Conservation (phyloP, 2,797 vertebrate species). For the Vipera ursinii region DNA sequence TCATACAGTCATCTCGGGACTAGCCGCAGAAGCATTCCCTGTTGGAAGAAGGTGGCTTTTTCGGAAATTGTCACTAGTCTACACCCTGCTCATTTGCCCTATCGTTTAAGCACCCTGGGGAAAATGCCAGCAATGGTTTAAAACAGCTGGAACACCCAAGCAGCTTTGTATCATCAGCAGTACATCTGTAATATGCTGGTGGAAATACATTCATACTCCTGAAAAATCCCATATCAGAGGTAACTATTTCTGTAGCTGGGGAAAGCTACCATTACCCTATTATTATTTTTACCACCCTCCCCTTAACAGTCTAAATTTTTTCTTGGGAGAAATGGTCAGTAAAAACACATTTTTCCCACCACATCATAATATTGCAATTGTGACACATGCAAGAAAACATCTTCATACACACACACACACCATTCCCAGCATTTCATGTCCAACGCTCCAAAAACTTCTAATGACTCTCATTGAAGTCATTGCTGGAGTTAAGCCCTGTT, state of each 20-base stretch:
- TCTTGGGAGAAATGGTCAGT: neutral
- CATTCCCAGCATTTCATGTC: neutral
- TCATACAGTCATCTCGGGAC: neutral
- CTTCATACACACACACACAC: neutral
- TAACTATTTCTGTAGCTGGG: neutral
- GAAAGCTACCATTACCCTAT: neutral
- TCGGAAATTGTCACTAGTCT: neutral
- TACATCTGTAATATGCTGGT: neutral
- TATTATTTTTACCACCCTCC: neutral
- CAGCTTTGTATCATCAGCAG: neutral
- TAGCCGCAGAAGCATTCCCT: neutral
- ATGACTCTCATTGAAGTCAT: neutral
- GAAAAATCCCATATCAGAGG: neutral
- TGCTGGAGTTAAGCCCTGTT: neutral
- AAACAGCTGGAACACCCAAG: neutral
- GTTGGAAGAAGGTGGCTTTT: neutral
- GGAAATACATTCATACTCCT: neutral
- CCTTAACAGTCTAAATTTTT: neutral
- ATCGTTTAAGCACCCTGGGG: neutral
- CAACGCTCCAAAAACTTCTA: neutral
- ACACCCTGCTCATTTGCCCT: neutral
- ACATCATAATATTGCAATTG: neutral
- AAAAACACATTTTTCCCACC: neutral
- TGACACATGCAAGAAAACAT: neutral
- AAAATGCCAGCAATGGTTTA: neutral